Evolutionary conservation across 2,113 vertebrate species (phyloP).

Genomic region (Neolamprologus variostigma): DNA sequence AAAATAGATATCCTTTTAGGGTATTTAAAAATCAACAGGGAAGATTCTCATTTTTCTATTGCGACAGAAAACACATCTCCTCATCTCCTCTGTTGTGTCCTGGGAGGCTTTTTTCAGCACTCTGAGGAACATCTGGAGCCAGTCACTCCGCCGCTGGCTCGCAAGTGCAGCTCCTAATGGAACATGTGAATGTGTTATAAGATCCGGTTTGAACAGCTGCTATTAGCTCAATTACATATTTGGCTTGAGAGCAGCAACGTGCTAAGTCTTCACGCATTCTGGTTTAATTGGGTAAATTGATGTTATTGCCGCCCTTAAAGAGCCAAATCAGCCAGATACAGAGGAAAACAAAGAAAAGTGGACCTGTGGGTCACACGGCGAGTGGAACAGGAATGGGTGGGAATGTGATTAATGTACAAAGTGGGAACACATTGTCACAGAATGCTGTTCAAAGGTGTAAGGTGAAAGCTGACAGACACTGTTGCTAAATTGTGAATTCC

Average conservation of each 20-base stretch:
- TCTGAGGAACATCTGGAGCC: slow-evolving; percentile 58
- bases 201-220: slow-evolving; percentile 56
- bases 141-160: slow-evolving; percentile 47
- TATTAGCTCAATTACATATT: slow-evolving; percentile 49
- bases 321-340: background rate
- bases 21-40: background rate
- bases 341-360: slow-evolving; percentile 8
- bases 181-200: slow-evolving; percentile 55
- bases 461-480: slow-evolving; percentile 21
- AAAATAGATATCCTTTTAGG: slow-evolving; percentile 21
- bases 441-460: background rate
- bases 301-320: slow-evolving; percentile 1
- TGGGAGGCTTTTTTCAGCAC: slow-evolving; percentile 5
- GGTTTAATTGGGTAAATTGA: slow-evolving; percentile 31
- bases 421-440: slow-evolving; percentile 33
- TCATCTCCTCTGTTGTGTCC: slow-evolving; percentile 26
- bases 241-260: slow-evolving; percentile 40
- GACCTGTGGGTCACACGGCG: background rate
- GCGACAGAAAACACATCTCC: slow-evolving; percentile 42
- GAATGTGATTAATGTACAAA: slow-evolving; percentile 27
- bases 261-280: slow-evolving; percentile 54
- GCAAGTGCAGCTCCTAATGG: slow-evolving; percentile 42
- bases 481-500: background rate
- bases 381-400: background rate
- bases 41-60: slow-evolving; percentile 17